A percentile compares a stretch with the other conserved stretches of the same genome.
Conservation (phyloP, 1,140 invertebrate species). For the Mylabris phalerata region DNA sequence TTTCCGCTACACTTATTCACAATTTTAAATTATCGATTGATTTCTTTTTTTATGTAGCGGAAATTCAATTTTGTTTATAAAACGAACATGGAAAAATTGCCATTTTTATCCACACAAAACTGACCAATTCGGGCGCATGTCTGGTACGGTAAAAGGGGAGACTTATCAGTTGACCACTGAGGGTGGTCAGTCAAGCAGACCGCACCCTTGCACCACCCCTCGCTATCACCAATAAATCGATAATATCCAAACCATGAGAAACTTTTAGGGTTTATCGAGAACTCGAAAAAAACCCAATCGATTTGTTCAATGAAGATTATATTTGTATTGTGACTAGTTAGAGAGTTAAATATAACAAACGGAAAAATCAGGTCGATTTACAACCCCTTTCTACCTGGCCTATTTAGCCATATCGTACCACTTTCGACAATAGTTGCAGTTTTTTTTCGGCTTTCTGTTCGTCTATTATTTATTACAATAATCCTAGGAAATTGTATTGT, state of each 20-base stretch:
- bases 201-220: slow-evolving; percentile 25
- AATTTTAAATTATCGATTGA: slow-evolving; percentile 12
- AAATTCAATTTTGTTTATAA: slow-evolving; percentile 5
- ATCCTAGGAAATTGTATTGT: slow-evolving; percentile 20
- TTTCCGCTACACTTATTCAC: slow-evolving; percentile 11
- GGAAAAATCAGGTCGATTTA: slow-evolving; percentile 3
- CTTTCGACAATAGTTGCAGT: slow-evolving; percentile 16
- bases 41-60: slow-evolving; percentile 6
- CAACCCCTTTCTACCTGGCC: slow-evolving; percentile 19
- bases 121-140: slow-evolving; percentile 20
- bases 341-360: no score
- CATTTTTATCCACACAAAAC: not conserved
- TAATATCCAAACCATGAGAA: no score
- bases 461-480: slow-evolving; percentile 1
- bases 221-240: slow-evolving; percentile 4
- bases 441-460: not conserved
- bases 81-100: no score
- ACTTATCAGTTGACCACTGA: slow-evolving; percentile 24
- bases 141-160: not conserved
- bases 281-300: slow-evolving; percentile 13
- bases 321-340: no score
- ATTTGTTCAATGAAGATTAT: slow-evolving; percentile 25
- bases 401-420: slow-evolving; percentile 11
- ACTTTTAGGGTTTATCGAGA: no score
- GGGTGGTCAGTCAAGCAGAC: slow-evolving; percentile 34